Conservation (phyloP, 2,888 invertebrate genomes). For the Mactromeris polynyma region DNA sequence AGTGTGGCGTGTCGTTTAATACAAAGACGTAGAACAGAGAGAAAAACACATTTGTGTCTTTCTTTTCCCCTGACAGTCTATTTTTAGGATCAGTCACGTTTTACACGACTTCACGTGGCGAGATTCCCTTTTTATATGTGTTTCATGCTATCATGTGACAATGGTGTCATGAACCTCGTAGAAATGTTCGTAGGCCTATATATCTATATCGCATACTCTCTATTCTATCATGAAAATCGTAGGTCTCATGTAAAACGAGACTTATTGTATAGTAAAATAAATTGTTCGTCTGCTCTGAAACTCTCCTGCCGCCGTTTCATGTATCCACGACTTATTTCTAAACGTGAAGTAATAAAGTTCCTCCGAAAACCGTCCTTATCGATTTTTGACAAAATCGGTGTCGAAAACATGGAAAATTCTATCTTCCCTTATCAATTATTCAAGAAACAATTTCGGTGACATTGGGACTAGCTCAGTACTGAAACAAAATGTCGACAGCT, state of each 20-base stretch:
- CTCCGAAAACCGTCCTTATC: not conserved
- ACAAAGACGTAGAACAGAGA: not conserved
- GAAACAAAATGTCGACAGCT: constrained; percentile 13
- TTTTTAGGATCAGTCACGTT: not conserved
- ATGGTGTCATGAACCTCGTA: too few relatives aligned
- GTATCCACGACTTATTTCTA: not conserved
- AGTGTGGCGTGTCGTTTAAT: not conserved
- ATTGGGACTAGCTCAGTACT: not conserved
- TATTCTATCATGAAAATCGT: too few relatives aligned
- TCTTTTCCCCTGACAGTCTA: not conserved
- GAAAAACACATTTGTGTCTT: not conserved
- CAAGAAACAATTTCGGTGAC: constrained; percentile 39
- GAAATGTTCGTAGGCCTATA: too few relatives aligned
- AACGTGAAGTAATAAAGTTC: not conserved
- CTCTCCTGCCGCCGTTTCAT: not conserved
- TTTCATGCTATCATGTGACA: too few relatives aligned
- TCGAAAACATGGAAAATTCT: constrained; percentile 35
- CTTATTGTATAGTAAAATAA: not conserved
- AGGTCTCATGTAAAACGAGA: not conserved
- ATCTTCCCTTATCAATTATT: constrained; percentile 38
- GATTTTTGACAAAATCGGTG: constrained; percentile 32
- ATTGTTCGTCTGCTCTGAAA: not conserved
- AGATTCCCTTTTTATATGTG: too few relatives aligned
- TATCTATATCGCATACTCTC: too few relatives aligned
- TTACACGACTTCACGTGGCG: not conserved